Conservation (phyloP, 2,888 invertebrate genomes). For the Cistogaster globosa region DNA sequence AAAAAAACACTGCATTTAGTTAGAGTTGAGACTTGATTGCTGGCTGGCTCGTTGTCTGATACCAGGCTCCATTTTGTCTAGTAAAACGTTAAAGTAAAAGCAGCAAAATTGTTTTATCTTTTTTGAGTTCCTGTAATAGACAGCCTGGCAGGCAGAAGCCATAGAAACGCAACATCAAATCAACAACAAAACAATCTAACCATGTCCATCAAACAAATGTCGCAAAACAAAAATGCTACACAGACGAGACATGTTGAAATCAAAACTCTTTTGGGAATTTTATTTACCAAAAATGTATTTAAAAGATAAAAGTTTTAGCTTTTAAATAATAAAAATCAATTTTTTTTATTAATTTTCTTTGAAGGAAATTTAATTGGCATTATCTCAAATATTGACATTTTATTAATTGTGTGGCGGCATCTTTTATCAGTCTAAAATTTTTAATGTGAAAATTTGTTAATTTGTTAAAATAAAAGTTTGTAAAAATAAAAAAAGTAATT, state of each 20-base stretch:
- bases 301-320: not conserved
- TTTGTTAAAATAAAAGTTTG: not conserved
- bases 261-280: conserved; percentile 64
- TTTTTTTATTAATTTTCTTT: not conserved
- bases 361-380: conserved; percentile 63
- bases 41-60: conserved; percentile 25
- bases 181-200: conserved; percentile 38
- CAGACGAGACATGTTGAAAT: conserved; percentile 53
- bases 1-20: conserved; percentile 13
- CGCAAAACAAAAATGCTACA: conserved; percentile 27
- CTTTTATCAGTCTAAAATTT: not conserved
- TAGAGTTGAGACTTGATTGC: conserved; percentile 8
- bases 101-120: not conserved
- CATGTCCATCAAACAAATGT: conserved; percentile 46
- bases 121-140: conserved; percentile 9
- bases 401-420: conserved; percentile 33
- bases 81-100: conserved; percentile 37
- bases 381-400: conserved; percentile 58
- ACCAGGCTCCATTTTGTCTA: conserved; percentile 66
- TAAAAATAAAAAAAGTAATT: not conserved
- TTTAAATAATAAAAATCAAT: conserved; percentile 12
- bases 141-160: conserved; percentile 20
- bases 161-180: conserved; percentile 22
- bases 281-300: conserved; percentile 37
- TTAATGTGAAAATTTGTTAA: not conserved